A percentile compares a stretch with the other conserved stretches of the same genome.
phyloP scores from a whole-genome alignment of 2,888 invertebrate species.

The Apamea sordens region DNA sequence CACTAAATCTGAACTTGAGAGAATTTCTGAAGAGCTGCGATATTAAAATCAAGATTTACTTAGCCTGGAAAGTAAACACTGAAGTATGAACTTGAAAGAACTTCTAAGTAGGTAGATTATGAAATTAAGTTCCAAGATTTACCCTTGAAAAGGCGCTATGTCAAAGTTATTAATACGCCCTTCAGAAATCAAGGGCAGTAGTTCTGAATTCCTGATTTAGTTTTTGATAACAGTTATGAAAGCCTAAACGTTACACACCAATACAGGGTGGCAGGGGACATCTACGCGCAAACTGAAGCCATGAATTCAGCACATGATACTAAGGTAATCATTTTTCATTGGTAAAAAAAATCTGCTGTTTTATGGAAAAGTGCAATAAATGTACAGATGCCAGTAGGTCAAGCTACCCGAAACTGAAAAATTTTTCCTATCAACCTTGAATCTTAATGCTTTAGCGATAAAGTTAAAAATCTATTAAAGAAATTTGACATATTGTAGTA shows the following conservation, averaged over 20 bases:
- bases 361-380: too few relatives aligned
- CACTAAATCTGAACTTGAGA: constrained; percentile 8
- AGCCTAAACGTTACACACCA: constrained; percentile 14
- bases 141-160: constrained; percentile 22
- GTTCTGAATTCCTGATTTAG: constrained; percentile 30
- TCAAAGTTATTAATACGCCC: constrained; percentile 38
- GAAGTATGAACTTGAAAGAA: constrained; percentile 13
- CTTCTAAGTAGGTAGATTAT: neutral
- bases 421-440: too few relatives aligned
- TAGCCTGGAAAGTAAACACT: constrained; percentile 8
- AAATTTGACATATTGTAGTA: too few relatives aligned
- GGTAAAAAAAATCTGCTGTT: too few relatives aligned
- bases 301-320: too few relatives aligned
- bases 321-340: too few relatives aligned
- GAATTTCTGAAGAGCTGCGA: constrained; percentile 18
- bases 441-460: too few relatives aligned
- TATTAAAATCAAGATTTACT: constrained; percentile 33
- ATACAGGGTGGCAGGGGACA: neutral
- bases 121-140: constrained; percentile 12
- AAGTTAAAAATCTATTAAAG: too few relatives aligned
- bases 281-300: neutral
- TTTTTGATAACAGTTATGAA: constrained; percentile 43
- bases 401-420: too few relatives aligned
- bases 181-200: constrained; percentile 45
- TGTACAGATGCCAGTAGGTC: too few relatives aligned